Evolutionary conservation across 2,888 invertebrate species (phyloP), one percentile per base, ranked within the genome.

Genomic region (Sarcophaga carnaria): DNA sequence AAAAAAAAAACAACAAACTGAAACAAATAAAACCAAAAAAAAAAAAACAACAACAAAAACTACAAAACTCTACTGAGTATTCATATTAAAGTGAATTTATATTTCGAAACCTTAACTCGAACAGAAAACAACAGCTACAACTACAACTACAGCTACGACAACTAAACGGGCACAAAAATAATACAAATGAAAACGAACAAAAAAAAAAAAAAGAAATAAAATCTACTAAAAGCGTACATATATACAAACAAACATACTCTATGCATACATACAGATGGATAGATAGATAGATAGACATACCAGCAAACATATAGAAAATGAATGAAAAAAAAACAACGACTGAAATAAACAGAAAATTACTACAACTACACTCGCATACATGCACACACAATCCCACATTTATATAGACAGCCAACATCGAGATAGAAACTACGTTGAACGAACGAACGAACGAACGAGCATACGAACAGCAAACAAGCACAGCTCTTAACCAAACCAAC

Each of bases 101-200:
- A 84, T 87, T 87, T 87, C 84, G 87, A 87, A 87, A 87, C 87
- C 87, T 87, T 82, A 87, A 84, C 84, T 87, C 84, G 87, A 84
- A 87, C 84, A 84, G 72, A 87, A 87, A 84, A 87, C 67, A 81
- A 76, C 54, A 69, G 63, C 59, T 66, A 76, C 45, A 71, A 54
- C 25, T 60, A 17, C 59, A 72, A 45, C 75, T 70, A 81, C n/a
- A 82, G 72, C 22, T 67, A 84, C 71, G 70, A 71, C 80, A 84
- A 70, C 76, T 80, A 80, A 87, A 87, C 87, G 87, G 81, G 87
- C 87, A 84, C 87, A 87, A 84, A 84, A 84, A 87, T 84, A 81
- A 84, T 76, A 84, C 75, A 81, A 79, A 87, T 84, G 70, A 37
- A 37, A 37, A 37, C 37, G 72, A 69, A 78, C 45, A 80, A 80